Conservation (phyloP, 1,140 invertebrate genomes). For the Heliconius eleuchia region DNA sequence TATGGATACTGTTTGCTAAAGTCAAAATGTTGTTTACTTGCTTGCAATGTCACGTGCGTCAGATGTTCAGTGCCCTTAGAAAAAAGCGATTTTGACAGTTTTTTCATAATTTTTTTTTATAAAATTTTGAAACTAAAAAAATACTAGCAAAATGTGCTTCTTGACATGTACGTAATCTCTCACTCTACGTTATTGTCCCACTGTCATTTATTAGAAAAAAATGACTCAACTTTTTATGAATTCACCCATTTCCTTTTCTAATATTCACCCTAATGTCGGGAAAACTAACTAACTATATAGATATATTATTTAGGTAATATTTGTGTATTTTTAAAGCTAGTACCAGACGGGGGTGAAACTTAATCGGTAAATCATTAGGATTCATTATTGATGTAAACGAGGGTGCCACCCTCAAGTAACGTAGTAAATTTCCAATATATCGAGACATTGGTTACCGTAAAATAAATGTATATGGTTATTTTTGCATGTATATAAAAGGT, state of each 20-base stretch:
- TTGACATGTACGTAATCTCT: not conserved
- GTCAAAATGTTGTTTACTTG: no score
- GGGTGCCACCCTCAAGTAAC: conserved; percentile 42
- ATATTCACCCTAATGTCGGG: not conserved
- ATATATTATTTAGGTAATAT: conserved; percentile 31
- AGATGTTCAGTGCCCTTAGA: no score
- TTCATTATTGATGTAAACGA: conserved; percentile 46
- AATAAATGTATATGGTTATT: not conserved
- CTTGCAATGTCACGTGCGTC: no score
- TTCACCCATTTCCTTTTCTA: not conserved
- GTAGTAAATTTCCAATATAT: conserved; percentile 38
- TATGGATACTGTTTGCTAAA: no score
- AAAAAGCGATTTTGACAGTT: no score
- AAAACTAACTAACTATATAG: not conserved
- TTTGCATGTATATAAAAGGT: no score
- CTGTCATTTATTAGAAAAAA: not conserved
- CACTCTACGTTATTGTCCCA: not conserved
- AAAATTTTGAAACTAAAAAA: no score
- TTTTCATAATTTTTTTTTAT: no score
- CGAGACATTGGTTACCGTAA: conserved; percentile 12
- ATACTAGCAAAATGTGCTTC: not conserved
- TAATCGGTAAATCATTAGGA: conserved; percentile 52
- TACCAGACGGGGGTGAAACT: conserved; percentile 42
- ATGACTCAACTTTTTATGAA: conserved; percentile 12
- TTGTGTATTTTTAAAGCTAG: conserved; percentile 31